Evolutionary conservation across 1,140 invertebrate genomes (phyloP), one percentile per base, ranked within the genome.

Genomic region (Dysdera silvatica): DNA sequence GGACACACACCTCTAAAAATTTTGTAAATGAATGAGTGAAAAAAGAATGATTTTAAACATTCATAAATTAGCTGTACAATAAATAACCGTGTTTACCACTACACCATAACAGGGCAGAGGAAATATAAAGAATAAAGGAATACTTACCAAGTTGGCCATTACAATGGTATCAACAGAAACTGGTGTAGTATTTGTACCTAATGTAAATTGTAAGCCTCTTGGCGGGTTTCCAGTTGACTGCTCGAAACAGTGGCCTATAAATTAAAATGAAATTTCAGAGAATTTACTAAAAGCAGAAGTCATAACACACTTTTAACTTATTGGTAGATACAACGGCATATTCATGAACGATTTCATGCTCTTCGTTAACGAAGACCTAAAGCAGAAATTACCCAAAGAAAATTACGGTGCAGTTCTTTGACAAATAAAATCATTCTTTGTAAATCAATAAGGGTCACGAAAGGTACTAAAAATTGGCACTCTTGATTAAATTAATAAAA

Each of bases 121-220:
- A n/a, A n/a, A n/a, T n/a, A 61, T 26, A 33, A 28, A 40, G 14
- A 48, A 43, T 31, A 56, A 37, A 51, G 35, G 18, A 53, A 26
- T 45, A 69, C 69, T 64, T 70, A 81, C 79, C 64, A 99, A 81
- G 80, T 99, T 99, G 2, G 96, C 95, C 97, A 99, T 99, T 3
- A 99, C 97, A 71, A 99, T 99, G 12, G 97, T 99, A 76, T 99
- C 97, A 57, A 91, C 87, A 48, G 85, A 80, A 3, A 85, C 82
- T 0, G 89, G 86, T 37, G 85, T 79, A 7, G 76, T 82, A 53
- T 87, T 82, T 0, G 90, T 92, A 29, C 94, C 95, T n/a, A 99
- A 77, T 24, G 89, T 89, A 61, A 99, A 88, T 79, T 99, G 97
- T 14, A 99, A 79, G 14, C 97, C 97, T 66, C 95, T 80, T 0